Evolutionary conservation across 1,140 invertebrate species (phyloP), one percentile per base, ranked within the genome.

Genomic region (Bombus balteatus): DNA sequence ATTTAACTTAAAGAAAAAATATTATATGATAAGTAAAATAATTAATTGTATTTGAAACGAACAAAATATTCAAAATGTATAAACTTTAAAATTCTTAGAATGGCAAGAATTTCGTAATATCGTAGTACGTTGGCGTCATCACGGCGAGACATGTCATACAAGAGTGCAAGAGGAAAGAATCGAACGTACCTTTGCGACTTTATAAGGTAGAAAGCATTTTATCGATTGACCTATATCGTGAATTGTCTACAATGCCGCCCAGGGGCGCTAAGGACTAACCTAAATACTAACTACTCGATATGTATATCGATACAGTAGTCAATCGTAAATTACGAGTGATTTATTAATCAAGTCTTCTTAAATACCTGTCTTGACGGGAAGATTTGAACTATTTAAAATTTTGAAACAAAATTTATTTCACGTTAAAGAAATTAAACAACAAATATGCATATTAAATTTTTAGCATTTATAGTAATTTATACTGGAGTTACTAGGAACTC

Each of bases 211-310:
- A 92, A 91, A 91, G 90, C 88, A 91, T 93, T 93, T 92, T 92
- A 94, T 94, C 92, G 93, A 94, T 94, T 93, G 93, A 94, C 93
- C 93, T 91, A 94, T 94, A 93, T 93, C 81, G 87, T 70, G 87
- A 86, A 92, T 92, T 93, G 92, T 93, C 89, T 92, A 92, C 88
- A 92, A 88, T 89, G 89, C 89, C 92, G 83, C 85, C 85, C 85
- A 87, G 88, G 92, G 88, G 88, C 90, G 89, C 83, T 90, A 92
- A 92, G 92, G 93, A 90, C 86, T 91, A 89, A 89, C 88, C 85
- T 87, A 92, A 91, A 92, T 91, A 81, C 59, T 77, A 84, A 41
- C 70, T 59, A 22, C 66, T n/a, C 71, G 62, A 90, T 90, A 88
- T 53, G 47, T 53, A 53, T 83, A 90, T 90, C 87, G 80, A 88